A percentile compares a stretch with the other conserved stretches of the same genome.
Conservation (phyloP, 2,888 invertebrate species). For the Chaetogeoica ovagalla region DNA sequence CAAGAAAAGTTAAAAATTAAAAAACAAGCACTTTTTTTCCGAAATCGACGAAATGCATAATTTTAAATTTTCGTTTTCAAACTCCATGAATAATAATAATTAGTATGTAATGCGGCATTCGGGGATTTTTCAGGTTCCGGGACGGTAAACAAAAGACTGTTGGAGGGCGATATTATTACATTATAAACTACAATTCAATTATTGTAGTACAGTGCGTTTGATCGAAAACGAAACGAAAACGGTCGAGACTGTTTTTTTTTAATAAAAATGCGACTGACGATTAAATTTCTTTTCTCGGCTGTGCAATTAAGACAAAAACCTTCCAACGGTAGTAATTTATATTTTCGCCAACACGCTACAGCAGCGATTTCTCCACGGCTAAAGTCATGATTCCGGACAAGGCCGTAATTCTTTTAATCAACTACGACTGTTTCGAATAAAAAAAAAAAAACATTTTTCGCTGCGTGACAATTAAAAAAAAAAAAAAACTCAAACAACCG, state of each 20-base stretch:
- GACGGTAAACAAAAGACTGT: no score
- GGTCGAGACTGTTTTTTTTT: not conserved
- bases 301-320: not conserved
- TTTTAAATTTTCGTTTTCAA: no score
- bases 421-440: not conserved
- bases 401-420: constrained; percentile 7
- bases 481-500: not conserved
- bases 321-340: not conserved
- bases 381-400: constrained; percentile 2
- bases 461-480: not conserved
- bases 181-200: no score
- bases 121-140: no score
- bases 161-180: no score
- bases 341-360: not conserved
- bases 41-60: no score
- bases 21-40: no score
- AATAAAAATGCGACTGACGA: not conserved
- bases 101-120: no score
- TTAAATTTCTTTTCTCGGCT: not conserved
- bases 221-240: not conserved
- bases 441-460: constrained; percentile 1
- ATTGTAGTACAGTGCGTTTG: no score
- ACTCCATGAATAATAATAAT: no score
- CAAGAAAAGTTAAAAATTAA: no score
- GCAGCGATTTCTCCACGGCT: not conserved